Evolutionary conservation across 2,888 invertebrate genomes (phyloP).

Genomic region (Incurvaria masculella): DNA sequence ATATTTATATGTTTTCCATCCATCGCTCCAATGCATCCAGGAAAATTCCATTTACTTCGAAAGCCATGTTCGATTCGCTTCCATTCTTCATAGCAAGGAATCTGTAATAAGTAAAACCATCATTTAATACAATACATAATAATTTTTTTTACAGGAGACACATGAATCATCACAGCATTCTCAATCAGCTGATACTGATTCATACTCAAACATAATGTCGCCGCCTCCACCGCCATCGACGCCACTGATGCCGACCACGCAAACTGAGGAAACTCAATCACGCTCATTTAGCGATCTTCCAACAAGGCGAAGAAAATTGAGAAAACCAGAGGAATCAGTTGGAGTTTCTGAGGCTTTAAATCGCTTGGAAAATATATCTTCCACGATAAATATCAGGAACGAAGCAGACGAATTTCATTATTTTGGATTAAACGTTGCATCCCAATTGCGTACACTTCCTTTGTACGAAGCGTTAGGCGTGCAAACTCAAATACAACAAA

Average conservation of each 20-base stretch:
- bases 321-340: slow-evolving; percentile 1
- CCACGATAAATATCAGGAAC: background rate
- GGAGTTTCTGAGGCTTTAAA: slow-evolving; percentile 1
- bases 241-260: background rate
- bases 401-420: slow-evolving; percentile 9
- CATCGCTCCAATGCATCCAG: slow-evolving; percentile 15
- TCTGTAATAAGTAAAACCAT: slow-evolving; percentile 6
- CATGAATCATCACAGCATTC: background rate
- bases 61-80: slow-evolving; percentile 8
- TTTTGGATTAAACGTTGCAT: slow-evolving; percentile 11
- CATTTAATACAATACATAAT: background rate
- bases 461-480: slow-evolving; percentile 12
- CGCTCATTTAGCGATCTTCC: background rate
- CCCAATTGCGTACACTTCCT: slow-evolving; percentile 12
- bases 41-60: slow-evolving; percentile 13
- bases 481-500: slow-evolving; percentile 12
- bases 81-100: slow-evolving; percentile 10
- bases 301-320: slow-evolving; percentile 1
- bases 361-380: slow-evolving; percentile 1
- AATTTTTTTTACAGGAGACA: slow-evolving; percentile 1
- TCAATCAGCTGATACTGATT: slow-evolving; percentile 1
- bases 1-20: slow-evolving; percentile 16
- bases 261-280: slow-evolving; percentile 1
- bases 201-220: background rate
- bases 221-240: background rate